Percentiles rank a stretch among this genome's conserved stretches.
Evolutionary conservation across 2,888 invertebrate genomes (phyloP).

Genomic region (Melinopterus prodromus): DNA sequence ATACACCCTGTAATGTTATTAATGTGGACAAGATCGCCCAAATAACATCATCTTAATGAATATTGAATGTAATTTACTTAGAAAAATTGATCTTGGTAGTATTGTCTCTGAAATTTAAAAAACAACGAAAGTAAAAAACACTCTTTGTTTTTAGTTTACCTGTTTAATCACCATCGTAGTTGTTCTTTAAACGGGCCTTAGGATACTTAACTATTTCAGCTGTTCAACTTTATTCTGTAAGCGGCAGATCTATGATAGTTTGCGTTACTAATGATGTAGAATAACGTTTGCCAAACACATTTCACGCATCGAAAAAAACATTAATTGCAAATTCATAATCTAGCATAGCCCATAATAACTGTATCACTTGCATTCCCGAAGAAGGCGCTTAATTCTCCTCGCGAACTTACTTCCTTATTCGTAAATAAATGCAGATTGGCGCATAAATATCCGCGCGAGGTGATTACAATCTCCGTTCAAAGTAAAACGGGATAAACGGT

Average conservation of each 20-base stretch:
- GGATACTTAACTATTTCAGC: background rate
- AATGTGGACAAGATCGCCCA: no score
- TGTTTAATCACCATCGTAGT: no score
- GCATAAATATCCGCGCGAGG: background rate
- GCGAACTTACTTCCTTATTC: background rate
- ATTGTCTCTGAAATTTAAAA: no score
- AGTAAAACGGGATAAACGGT: background rate
- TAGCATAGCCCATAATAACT: background rate
- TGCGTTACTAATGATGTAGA: background rate
- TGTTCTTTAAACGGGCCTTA: background rate
- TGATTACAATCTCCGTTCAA: background rate
- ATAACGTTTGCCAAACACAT: background rate
- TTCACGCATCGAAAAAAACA: background rate
- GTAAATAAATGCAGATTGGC: constrained; percentile 4
- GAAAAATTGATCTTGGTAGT: no score
- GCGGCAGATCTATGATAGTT: background rate
- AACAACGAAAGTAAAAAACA: no score
- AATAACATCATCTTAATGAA: no score
- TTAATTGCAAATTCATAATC: background rate
- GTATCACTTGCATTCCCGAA: background rate
- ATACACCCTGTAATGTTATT: no score
- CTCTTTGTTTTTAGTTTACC: no score
- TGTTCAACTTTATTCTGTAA: background rate
- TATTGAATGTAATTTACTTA: no score
- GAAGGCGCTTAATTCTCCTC: background rate